These are phyloP conservation scores for Neofelis nebulosa DNA, from an alignment of 2,113 vertebrate species.

Conservation along the genomic window DNA sequence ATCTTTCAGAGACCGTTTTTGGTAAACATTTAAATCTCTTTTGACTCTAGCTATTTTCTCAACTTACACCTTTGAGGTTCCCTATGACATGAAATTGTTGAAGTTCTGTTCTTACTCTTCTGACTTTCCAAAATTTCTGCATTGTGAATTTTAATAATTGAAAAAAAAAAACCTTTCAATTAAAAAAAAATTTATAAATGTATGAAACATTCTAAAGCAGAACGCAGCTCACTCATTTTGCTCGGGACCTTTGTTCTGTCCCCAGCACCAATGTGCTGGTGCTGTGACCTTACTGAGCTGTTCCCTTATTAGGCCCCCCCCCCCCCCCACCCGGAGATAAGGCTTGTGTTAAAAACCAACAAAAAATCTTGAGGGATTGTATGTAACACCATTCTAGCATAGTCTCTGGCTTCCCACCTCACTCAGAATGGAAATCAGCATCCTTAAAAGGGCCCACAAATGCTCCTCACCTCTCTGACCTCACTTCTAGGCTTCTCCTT, in stretches of 20 bases:
- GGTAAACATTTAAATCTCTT: neutral
- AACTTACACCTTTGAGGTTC: neutral
- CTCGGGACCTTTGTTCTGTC: neutral
- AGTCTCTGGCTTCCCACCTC: neutral
- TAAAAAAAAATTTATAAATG: too few relatives aligned
- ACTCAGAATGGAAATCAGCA: neutral
- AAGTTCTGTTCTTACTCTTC: neutral
- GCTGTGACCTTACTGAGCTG: neutral
- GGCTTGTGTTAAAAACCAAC: neutral
- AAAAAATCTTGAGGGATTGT: neutral
- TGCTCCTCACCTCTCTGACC: neutral
- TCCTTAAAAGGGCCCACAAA: neutral
- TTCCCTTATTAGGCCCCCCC: neutral
- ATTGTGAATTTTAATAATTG: too few relatives aligned
- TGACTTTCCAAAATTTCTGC: too few relatives aligned
- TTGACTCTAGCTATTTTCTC: neutral
- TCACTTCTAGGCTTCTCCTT: neutral
- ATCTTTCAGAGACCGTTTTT: slow-evolving; percentile 41
- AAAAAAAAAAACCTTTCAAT: too few relatives aligned
- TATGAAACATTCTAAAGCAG: neutral
- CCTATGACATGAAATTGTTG: neutral
- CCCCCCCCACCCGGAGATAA: neutral
- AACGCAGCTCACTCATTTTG: neutral
- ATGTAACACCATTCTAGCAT: neutral
- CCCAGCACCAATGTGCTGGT: neutral